These are phyloP conservation scores for Staurois parvus DNA, from an alignment of 2,797 vertebrate species.

Conservation along the genomic window DNA sequence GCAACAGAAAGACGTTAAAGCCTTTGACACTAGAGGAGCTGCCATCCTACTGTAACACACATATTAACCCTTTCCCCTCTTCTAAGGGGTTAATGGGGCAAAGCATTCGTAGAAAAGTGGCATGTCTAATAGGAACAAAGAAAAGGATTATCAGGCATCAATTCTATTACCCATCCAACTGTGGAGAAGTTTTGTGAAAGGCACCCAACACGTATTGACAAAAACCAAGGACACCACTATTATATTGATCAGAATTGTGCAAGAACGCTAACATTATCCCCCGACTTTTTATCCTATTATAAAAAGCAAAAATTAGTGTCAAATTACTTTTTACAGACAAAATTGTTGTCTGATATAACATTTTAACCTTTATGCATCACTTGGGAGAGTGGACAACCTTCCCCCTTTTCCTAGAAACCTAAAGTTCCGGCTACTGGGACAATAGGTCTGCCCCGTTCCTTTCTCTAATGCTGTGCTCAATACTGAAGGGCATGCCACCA, in stretches of 20 bases:
- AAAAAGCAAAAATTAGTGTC: no score
- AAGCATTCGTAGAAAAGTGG: not conserved
- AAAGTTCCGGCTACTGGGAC: no score
- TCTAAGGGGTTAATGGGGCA: slow-evolving; percentile 21
- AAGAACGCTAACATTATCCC: not conserved
- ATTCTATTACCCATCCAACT: not conserved
- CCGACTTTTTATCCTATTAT: not conserved
- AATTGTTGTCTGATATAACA: no score
- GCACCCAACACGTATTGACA: not conserved
- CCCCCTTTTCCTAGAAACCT: no score
- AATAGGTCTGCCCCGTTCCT: no score
- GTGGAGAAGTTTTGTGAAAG: not conserved
- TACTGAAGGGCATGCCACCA: no score
- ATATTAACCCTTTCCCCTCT: slow-evolving; percentile 22
- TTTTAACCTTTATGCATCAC: no score
- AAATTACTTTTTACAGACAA: not conserved
- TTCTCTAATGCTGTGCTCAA: no score
- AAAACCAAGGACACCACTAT: not conserved
- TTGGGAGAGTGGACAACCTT: no score
- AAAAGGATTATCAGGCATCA: not conserved
- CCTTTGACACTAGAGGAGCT: slow-evolving; percentile 46
- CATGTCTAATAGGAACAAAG: not conserved
- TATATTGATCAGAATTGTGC: not conserved
- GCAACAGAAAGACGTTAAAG: slow-evolving; percentile 47
- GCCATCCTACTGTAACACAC: slow-evolving; percentile 47